Evolutionary conservation across 1,140 invertebrate genomes (phyloP).

Genomic region (Penaeus indicus): DNA sequence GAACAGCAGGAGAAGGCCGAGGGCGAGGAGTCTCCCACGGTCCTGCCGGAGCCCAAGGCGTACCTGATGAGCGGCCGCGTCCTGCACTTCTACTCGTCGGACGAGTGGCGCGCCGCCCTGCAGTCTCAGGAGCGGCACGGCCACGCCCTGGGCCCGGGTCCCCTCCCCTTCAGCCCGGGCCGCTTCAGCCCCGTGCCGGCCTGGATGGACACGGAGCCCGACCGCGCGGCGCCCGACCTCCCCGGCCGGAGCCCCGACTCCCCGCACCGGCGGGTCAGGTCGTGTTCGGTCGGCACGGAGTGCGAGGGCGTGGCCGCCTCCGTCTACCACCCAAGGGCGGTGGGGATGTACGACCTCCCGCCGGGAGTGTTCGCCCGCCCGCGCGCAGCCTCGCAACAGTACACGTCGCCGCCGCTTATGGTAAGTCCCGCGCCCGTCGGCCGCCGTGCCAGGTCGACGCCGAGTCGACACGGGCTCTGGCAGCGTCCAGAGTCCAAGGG

Average conservation of each 20-base stretch:
- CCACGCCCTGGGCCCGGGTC: not conserved
- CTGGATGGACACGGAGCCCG: not conserved
- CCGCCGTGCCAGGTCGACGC: not conserved
- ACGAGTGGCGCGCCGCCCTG: constrained; percentile 46
- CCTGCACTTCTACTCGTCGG: constrained; percentile 49
- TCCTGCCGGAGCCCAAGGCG: constrained; percentile 28
- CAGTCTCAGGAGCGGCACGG: constrained; percentile 19
- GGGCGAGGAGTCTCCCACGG: no score
- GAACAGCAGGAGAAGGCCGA: no score
- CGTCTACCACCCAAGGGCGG: not conserved
- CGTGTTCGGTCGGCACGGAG: not conserved
- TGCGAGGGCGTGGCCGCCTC: not conserved
- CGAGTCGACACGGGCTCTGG: no score
- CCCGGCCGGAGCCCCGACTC: not conserved
- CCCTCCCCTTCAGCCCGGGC: not conserved
- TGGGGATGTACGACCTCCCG: no score
- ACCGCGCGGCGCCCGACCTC: not conserved
- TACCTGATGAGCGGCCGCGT: constrained; percentile 34
- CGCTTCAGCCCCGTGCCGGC: not conserved
- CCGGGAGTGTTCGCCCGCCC: not conserved
- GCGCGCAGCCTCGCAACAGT: constrained; percentile 3
- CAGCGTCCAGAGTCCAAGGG: no score
- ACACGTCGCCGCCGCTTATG: constrained; percentile 1
- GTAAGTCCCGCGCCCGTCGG: not conserved
- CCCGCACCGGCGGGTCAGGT: not conserved